Evolutionary conservation across 1,140 invertebrate species (phyloP), one percentile per base, ranked within the genome.

Genomic region (Pogonomyrmex californicus): DNA sequence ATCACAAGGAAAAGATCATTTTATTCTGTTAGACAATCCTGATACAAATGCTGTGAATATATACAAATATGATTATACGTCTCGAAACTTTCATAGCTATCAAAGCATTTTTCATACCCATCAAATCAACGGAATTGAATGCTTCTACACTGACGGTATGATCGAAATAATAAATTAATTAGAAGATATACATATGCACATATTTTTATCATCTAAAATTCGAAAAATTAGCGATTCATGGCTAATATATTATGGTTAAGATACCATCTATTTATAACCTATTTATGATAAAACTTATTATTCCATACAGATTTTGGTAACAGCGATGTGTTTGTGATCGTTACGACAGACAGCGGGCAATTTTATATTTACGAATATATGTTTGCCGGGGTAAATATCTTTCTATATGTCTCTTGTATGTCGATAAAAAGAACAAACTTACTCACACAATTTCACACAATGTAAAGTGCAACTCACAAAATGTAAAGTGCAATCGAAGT

Each of bases 361-460:
- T 90, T 93, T 76, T 91, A 91, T 44, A 66, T 94, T 60, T 93
- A 93, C 44, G 88, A 93, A 76, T 94, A 93, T 54, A 93, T 88
- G 89, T 83, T 88, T 36, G 76, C 70, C 1, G 88, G 78, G 79
- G 92, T 93, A 91, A 88, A 75, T 65, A 51, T 60, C 68, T 62
- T 38, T 68, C 14, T 71, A 47, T 47, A 44, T 78, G 6, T 82
- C 0, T 62, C 4, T 77, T 54, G 41, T 66, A 1, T 12, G 23
- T 49, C 30, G 44, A 41, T 5, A 71, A 85, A 30, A 49, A 7
- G 1, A 51, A 66, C 6, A 23, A 65, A 79, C 5, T 54, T 10
- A 54, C 7, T 68, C 9, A 23, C 23, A 23, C 23, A 23, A 23
- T 23, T 23, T 23, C 1, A 68, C 2, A 36, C 10, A 36, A 36